A percentile compares a stretch with the other conserved stretches of the same genome.
These are phyloP conservation scores for Pampus argenteus DNA, from an alignment of 2,797 vertebrate species.

Conservation along the genomic window DNA sequence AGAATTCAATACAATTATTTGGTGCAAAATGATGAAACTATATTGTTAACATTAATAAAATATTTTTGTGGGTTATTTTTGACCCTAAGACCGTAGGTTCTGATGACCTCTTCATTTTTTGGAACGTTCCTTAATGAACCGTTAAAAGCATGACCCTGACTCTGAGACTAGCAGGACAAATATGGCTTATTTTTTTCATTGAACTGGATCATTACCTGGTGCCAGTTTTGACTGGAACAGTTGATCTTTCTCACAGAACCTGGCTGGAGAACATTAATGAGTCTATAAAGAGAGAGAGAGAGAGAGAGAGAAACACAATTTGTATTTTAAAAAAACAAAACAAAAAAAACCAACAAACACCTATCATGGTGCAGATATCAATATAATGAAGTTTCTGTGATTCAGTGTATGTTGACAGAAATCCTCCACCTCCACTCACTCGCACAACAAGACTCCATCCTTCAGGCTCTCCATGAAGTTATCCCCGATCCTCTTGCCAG, in stretches of 20 bases:
- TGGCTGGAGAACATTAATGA: constrained; percentile 94
- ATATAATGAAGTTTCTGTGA: not conserved
- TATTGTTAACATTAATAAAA: no score
- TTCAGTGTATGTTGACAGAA: not conserved
- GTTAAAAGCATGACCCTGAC: constrained; percentile 20
- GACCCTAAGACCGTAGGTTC: not conserved
- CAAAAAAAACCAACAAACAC: not conserved
- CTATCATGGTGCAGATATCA: not conserved
- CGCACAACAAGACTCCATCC: constrained; percentile 92
- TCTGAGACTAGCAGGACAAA: constrained; percentile 11
- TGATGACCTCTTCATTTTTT: not conserved
- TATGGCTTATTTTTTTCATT: not conserved
- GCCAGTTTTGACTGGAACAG: constrained; percentile 92
- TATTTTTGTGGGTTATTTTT: no score
- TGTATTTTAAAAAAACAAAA: no score
- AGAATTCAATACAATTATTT: not conserved
- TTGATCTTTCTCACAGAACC: constrained; percentile 93
- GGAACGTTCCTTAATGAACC: constrained; percentile 16
- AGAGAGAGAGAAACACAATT: constrained; percentile 28
- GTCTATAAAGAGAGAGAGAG: constrained; percentile 78
- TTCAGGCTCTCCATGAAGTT: constrained; percentile 95
- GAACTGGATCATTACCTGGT: constrained; percentile 84
- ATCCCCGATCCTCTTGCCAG: constrained; percentile 86
- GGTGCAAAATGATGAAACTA: not conserved
- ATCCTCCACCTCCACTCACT: constrained; percentile 83